Conservation (phyloP, 2,113 vertebrate genomes). For the Scophthalmus maximus region DNA sequence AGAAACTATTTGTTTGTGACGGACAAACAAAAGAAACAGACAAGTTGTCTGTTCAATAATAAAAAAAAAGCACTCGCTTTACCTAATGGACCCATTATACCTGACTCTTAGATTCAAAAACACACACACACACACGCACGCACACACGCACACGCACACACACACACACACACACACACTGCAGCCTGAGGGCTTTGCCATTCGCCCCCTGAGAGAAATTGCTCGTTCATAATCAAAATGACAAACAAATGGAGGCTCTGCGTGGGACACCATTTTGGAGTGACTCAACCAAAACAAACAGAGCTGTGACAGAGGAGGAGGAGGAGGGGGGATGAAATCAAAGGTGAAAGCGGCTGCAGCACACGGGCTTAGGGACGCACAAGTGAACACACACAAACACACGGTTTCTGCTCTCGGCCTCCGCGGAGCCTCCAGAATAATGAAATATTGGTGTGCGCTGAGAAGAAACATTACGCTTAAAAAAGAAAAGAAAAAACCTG, state of each 20-base stretch:
- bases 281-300: slow-evolving; percentile 55
- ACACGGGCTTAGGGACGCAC: too few species aligned
- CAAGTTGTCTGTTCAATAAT: too few species aligned
- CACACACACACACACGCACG: slow-evolving; percentile 3
- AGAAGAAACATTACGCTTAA: too few species aligned
- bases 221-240: slow-evolving; percentile 65
- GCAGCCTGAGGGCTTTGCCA: background rate
- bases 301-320: slow-evolving; percentile 13
- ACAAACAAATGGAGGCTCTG: slow-evolving; percentile 54
- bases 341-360: background rate
- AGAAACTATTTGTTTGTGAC: too few species aligned
- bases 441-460: too few species aligned
- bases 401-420: too few species aligned
- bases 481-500: too few species aligned
- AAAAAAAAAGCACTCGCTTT: too few species aligned
- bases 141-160: slow-evolving; percentile 9
- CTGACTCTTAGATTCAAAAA: background rate
- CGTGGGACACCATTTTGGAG: slow-evolving; percentile 33
- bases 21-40: too few species aligned
- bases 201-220: slow-evolving; percentile 34
- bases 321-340: background rate
- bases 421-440: too few species aligned
- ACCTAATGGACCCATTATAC: slow-evolving; percentile 28
- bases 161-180: background rate
- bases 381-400: too few species aligned